These are phyloP conservation scores for Drosophila pachea DNA, from an alignment of 1,140 invertebrate species.

Conservation along the genomic window DNA sequence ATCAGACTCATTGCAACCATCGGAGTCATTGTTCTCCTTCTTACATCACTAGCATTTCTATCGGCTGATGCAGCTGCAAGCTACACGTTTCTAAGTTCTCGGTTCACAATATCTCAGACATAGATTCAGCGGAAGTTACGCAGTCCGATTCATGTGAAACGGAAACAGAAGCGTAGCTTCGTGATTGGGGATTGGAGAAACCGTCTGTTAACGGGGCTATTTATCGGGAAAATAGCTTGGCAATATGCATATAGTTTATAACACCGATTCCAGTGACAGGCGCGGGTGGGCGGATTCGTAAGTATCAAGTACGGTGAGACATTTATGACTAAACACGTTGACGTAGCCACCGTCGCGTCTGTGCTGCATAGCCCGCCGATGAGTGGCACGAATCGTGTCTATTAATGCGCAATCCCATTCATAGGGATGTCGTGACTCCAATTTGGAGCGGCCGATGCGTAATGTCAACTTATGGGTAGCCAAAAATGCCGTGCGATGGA, in stretches of 20 bases:
- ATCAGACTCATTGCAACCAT: too few species aligned
- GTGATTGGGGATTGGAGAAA: conserved; percentile 11
- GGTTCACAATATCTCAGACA: background rate
- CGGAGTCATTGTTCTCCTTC: background rate
- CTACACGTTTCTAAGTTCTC: background rate
- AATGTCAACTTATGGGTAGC: conserved; percentile 68
- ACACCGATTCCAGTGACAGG: conserved; percentile 14
- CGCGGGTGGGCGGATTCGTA: conserved; percentile 40
- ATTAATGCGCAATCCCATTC: conserved; percentile 43
- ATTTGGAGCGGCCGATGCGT: conserved; percentile 63
- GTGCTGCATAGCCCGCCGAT: conserved; percentile 43
- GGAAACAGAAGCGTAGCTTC: background rate
- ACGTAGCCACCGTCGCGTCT: background rate
- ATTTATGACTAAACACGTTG: conserved; percentile 48
- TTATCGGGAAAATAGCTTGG: conserved; percentile 26
- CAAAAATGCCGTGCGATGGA: conserved; percentile 25
- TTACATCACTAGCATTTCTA: background rate
- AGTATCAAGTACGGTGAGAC: conserved; percentile 52
- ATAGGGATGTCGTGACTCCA: conserved; percentile 67
- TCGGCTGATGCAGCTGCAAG: background rate
- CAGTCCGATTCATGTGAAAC: conserved; percentile 1
- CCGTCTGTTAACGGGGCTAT: conserved; percentile 9
- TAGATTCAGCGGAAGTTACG: conserved; percentile 5
- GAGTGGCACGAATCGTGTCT: conserved; percentile 59
- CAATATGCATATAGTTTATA: conserved; percentile 19